Conservation (phyloP, 2,113 vertebrate species). For the Hippolais icterina region DNA sequence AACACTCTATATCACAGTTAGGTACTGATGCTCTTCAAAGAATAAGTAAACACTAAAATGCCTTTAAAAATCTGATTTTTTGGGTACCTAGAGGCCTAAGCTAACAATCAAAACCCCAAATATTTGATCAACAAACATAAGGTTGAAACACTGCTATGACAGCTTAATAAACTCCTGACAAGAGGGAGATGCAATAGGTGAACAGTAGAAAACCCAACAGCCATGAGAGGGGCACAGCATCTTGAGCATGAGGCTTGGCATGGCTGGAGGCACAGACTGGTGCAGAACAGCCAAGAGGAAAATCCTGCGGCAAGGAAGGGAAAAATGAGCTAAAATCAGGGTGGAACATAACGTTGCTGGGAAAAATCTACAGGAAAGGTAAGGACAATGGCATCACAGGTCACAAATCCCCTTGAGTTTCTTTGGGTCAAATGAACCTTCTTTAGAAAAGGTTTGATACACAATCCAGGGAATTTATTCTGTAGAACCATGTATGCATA, state of each 20-base stretch:
- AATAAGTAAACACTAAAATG: neutral
- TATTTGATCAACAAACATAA: neutral
- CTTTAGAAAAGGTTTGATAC: neutral
- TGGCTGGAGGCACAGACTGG: neutral
- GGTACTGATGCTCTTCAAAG: neutral
- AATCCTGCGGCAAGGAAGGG: neutral
- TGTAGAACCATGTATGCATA: rapidly evolving
- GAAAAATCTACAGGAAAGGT: neutral
- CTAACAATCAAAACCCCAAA: neutral
- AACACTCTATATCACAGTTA: neutral
- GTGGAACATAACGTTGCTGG: neutral
- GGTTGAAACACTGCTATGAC: neutral
- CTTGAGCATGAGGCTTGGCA: neutral
- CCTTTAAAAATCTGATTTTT: neutral
- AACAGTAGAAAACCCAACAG: neutral
- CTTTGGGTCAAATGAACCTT: neutral
- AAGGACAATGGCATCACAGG: neutral
- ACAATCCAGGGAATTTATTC: rapidly evolving
- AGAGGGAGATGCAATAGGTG: neutral
- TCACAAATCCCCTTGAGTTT: neutral
- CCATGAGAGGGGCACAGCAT: neutral
- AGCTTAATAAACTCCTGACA: neutral
- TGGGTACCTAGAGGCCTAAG: neutral
- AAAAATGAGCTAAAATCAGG: neutral
- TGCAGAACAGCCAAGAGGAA: neutral